phyloP scores from a whole-genome alignment of 1,140 invertebrate species.

The Cherax quadricarinatus region DNA sequence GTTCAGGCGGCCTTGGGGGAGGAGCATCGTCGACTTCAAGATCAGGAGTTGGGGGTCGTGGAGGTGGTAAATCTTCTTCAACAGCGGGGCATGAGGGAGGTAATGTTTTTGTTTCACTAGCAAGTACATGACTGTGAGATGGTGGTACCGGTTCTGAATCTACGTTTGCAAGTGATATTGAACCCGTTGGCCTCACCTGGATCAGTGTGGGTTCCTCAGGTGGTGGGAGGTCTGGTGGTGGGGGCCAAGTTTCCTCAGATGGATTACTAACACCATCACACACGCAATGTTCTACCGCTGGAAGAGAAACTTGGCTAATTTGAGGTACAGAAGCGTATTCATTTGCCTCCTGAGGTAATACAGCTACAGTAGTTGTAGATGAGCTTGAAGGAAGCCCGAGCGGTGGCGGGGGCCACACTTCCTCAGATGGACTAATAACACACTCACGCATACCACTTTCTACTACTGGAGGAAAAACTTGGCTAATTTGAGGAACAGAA shows the following conservation, averaged over 20 bases:
- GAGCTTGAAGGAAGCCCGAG: neutral
- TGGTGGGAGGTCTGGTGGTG: conserved; percentile 22
- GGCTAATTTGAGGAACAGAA: neutral
- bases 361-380: conserved; percentile 3
- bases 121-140: neutral
- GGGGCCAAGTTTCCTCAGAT: conserved; percentile 7
- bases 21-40: conserved; percentile 15
- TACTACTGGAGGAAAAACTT: neutral
- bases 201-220: conserved; percentile 38
- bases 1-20: conserved; percentile 25
- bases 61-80: conserved; percentile 36
- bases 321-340: neutral
- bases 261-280: neutral
- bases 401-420: neutral
- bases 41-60: conserved; percentile 1
- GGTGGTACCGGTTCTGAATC: neutral
- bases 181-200: conserved; percentile 1
- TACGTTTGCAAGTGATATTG: neutral
- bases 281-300: neutral
- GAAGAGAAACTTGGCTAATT: neutral
- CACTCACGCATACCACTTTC: neutral
- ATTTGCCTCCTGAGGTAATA: neutral
- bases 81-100: neutral
- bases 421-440: no score
- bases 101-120: neutral